Evolutionary conservation across 2,888 invertebrate species (phyloP).

Genomic region (Gnatocerus cornutus): DNA sequence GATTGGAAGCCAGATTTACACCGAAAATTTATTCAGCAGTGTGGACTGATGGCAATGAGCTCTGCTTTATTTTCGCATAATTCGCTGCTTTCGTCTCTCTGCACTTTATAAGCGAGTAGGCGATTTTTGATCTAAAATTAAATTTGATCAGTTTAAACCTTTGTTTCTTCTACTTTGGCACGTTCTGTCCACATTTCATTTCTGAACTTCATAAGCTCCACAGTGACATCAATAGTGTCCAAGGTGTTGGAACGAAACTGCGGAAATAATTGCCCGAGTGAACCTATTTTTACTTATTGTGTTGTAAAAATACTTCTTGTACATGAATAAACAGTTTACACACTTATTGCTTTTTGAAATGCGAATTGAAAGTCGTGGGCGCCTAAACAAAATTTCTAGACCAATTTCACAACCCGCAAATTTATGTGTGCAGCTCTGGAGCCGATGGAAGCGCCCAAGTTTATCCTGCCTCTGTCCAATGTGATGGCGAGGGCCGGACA

Average conservation of each 20-base stretch:
- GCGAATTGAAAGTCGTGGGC: background rate
- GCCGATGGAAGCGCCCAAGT: conserved; percentile 77
- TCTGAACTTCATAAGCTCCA: background rate
- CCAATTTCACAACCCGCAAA: conserved; percentile 28
- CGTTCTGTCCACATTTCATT: background rate
- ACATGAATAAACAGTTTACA: conserved; percentile 24
- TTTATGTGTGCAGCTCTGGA: conserved; percentile 73
- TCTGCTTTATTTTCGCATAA: background rate
- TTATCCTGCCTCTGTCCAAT: conserved; percentile 78
- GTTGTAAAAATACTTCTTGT: conserved; percentile 25
- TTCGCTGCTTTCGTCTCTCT: no score
- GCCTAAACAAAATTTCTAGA: background rate
- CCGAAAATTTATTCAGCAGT: no score
- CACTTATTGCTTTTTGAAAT: conserved; percentile 20
- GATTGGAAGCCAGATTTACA: no score
- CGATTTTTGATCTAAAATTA: background rate
- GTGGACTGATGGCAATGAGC: no score
- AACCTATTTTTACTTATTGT: conserved; percentile 31
- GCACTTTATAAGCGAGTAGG: background rate
- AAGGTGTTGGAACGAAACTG: conserved; percentile 25
- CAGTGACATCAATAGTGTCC: conserved; percentile 13
- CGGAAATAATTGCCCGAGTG: conserved; percentile 29
- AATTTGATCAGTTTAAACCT: conserved; percentile 1
- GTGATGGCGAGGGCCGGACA: conserved; percentile 84
- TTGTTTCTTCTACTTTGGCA: conserved; percentile 19